phyloP scores from a whole-genome alignment of 2,797 vertebrate genomes.

The Naso thynnoides region DNA sequence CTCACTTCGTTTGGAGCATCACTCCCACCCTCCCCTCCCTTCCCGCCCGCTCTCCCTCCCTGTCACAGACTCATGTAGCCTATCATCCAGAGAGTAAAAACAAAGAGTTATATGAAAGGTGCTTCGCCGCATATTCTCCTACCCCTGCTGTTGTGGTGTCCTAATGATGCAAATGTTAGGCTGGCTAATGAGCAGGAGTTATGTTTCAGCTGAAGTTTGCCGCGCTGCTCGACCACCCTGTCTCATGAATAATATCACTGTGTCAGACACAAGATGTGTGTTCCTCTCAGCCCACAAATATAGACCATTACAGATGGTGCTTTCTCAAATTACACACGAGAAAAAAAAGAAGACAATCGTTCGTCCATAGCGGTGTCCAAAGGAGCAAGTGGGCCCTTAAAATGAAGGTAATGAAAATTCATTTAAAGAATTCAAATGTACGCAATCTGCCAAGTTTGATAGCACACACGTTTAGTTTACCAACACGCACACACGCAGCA shows the following conservation, averaged over 20 bases:
- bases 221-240: slow-evolving; percentile 51
- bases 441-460: slow-evolving; percentile 38
- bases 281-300: slow-evolving; percentile 66
- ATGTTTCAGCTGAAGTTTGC: slow-evolving; percentile 67
- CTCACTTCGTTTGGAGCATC: slow-evolving; percentile 43
- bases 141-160: slow-evolving; percentile 75
- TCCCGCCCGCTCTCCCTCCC: slow-evolving; percentile 31
- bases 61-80: slow-evolving; percentile 73
- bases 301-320: slow-evolving; percentile 82
- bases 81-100: slow-evolving; percentile 70
- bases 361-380: slow-evolving; percentile 30
- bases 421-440: slow-evolving; percentile 59
- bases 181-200: slow-evolving; percentile 77
- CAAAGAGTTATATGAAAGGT: slow-evolving; percentile 72
- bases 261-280: slow-evolving; percentile 73
- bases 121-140: slow-evolving; percentile 62
- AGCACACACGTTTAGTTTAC: neutral
- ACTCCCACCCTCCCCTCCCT: slow-evolving; percentile 16
- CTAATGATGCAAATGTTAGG: slow-evolving; percentile 80
- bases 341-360: slow-evolving; percentile 42
- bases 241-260: slow-evolving; percentile 80
- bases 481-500: neutral
- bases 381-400: slow-evolving; percentile 25
- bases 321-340: slow-evolving; percentile 47
- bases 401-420: slow-evolving; percentile 59